Conservation (phyloP, 2,797 vertebrate genomes). For the Molossus molossus region DNA sequence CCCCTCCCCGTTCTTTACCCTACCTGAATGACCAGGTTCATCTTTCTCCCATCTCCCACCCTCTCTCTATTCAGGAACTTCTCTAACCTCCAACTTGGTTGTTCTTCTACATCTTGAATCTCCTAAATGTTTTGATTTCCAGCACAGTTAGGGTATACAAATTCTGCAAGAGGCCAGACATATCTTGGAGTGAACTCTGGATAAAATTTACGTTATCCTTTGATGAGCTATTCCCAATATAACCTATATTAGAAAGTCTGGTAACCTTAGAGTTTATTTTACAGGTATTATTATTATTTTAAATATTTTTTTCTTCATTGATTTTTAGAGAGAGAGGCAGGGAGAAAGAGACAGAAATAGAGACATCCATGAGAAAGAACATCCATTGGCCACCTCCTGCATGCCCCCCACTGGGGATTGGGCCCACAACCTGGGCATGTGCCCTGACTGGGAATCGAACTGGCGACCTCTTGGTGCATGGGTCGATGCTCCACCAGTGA, state of each 20-base stretch:
- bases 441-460: too few relatives aligned
- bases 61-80: neutral
- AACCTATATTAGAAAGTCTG: neutral
- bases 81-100: neutral
- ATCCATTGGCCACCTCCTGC: too few relatives aligned
- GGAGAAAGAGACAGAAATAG: too few relatives aligned
- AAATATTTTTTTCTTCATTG: too few relatives aligned
- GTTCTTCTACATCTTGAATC: neutral
- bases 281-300: neutral
- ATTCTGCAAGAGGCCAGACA: neutral
- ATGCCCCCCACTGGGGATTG: too few relatives aligned
- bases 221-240: neutral
- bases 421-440: too few relatives aligned
- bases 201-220: neutral
- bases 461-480: too few relatives aligned
- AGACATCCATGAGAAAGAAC: too few relatives aligned
- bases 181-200: neutral
- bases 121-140: neutral
- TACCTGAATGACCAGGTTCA: neutral
- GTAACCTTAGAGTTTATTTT: conserved; percentile 4
- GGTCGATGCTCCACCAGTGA: too few relatives aligned
- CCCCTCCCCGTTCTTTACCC: neutral
- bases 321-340: too few relatives aligned
- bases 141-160: neutral
- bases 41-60: too few relatives aligned